phyloP scores from a whole-genome alignment of 1,140 invertebrate genomes.

The Cotesia vestalis region DNA sequence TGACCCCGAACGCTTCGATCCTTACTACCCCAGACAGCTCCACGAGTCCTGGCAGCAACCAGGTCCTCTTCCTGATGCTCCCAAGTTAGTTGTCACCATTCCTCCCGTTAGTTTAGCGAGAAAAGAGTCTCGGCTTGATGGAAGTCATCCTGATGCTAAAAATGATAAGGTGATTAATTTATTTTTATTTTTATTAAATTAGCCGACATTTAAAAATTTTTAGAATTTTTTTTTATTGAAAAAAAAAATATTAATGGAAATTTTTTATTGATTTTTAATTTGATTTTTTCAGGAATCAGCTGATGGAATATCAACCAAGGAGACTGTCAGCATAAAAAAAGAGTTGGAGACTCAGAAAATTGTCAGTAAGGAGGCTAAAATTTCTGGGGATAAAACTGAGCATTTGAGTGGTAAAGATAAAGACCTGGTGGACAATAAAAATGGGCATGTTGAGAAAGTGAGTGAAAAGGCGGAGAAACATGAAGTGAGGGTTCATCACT shows the following conservation, averaged over 20 bases:
- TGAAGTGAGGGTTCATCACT: constrained; percentile 49
- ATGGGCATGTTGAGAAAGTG: constrained; percentile 40
- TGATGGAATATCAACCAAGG: constrained; percentile 7
- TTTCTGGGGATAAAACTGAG: constrained; percentile 25
- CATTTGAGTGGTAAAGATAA: constrained; percentile 24
- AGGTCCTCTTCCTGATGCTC: not conserved
- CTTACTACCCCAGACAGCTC: constrained; percentile 52
- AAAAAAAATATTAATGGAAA: not conserved
- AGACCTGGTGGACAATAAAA: constrained; percentile 35
- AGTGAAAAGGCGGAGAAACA: constrained; percentile 46
- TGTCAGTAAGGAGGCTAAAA: constrained; percentile 2
- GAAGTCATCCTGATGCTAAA: constrained; percentile 37
- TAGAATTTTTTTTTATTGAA: too few species aligned
- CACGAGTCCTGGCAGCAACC: constrained; percentile 35
- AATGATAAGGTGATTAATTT: constrained; percentile 40
- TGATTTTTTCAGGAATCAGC: constrained; percentile 19
- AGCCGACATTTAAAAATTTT: too few species aligned
- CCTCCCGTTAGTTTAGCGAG: constrained; percentile 22
- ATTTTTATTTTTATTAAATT: not conserved
- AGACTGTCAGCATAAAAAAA: constrained; percentile 30
- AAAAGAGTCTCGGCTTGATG: not conserved
- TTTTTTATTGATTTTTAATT: not conserved
- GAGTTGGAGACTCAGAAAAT: constrained; percentile 31
- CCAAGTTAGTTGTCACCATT: constrained; percentile 30
- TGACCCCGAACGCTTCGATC: constrained; percentile 48